These are phyloP conservation scores for Lutjanus campechanus DNA, from an alignment of 2,797 vertebrate species.

Conservation along the genomic window DNA sequence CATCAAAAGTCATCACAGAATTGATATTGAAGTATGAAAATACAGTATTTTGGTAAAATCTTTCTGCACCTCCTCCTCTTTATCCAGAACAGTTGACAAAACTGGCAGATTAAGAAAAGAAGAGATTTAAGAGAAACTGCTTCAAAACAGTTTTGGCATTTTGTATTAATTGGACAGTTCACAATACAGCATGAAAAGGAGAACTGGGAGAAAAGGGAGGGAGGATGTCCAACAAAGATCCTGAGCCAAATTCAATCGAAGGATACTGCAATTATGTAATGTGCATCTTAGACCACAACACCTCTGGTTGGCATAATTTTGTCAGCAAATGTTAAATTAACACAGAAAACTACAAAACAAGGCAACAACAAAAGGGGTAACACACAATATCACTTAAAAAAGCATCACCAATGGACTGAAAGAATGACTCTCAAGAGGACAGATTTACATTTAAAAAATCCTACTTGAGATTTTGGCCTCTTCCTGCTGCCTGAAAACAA, in stretches of 20 bases:
- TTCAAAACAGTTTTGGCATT: background rate
- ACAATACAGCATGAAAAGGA: background rate
- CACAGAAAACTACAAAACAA: background rate
- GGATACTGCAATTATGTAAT: too few species aligned
- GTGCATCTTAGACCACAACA: too few species aligned
- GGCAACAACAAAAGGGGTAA: background rate
- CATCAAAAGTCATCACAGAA: background rate
- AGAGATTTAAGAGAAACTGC: background rate
- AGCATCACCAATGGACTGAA: background rate
- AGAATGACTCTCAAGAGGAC: background rate
- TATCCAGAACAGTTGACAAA: background rate
- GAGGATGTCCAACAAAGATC: background rate
- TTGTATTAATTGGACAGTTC: background rate
- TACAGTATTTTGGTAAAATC: background rate
- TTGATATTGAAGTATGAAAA: background rate
- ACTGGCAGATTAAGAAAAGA: background rate
- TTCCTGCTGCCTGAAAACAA: conserved; percentile 10
- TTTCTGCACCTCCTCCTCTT: background rate
- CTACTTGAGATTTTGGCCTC: background rate
- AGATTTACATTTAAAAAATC: background rate
- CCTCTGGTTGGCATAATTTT: background rate
- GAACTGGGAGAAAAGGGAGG: background rate
- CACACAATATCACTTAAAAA: background rate
- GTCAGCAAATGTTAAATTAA: background rate
- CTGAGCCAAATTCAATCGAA: too few species aligned